Evolutionary conservation across 2,797 vertebrate genomes (phyloP).

Genomic region (Fringilla coelebs): DNA sequence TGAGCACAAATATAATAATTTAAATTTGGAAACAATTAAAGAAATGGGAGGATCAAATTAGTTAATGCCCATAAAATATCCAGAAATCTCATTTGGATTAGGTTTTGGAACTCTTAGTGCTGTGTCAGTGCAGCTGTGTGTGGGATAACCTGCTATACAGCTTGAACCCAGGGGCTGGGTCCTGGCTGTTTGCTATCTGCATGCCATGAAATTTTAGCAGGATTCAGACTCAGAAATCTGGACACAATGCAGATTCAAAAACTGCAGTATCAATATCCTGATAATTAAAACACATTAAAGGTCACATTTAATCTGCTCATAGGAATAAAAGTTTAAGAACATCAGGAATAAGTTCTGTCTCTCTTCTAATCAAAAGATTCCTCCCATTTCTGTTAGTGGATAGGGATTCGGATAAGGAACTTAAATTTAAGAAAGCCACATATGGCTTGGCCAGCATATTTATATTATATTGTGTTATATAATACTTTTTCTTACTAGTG

Average conservation of each 20-base stretch:
- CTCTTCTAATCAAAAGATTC: neutral
- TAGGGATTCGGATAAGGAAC: neutral
- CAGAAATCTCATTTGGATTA: neutral
- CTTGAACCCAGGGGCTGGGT: neutral
- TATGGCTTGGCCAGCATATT: neutral
- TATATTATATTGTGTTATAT: neutral
- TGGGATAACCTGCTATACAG: neutral
- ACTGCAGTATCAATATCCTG: neutral
- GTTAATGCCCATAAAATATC: neutral
- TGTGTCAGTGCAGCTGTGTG: neutral
- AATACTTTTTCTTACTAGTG: neutral
- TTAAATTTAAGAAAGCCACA: neutral
- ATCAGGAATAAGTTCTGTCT: neutral
- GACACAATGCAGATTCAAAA: neutral
- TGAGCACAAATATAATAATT: neutral
- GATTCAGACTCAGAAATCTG: neutral
- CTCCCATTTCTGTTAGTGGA: neutral
- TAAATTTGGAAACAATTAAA: neutral
- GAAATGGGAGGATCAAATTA: neutral
- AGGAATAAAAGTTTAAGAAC: neutral
- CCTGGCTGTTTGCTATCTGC: neutral
- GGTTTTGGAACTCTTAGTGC: neutral
- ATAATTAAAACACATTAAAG: neutral
- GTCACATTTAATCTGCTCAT: neutral
- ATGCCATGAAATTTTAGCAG: neutral